phyloP scores from a whole-genome alignment of 2,888 invertebrate genomes.

The Tuta absoluta region DNA sequence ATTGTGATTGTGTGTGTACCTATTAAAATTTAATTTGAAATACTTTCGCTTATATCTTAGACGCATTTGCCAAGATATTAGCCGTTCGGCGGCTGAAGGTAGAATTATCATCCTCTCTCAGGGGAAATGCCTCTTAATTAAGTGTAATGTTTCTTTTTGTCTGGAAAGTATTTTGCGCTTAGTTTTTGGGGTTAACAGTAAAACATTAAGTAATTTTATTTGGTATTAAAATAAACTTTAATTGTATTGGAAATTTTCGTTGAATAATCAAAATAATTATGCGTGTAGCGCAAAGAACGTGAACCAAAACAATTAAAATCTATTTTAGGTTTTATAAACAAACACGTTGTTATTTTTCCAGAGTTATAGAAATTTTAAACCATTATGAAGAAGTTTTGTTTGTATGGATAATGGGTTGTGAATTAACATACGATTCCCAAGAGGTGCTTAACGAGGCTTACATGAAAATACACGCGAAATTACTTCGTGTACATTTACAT shows the following conservation, averaged over 20 bases:
- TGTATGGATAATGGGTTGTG: slow-evolving; percentile 26
- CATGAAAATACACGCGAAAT: slow-evolving; percentile 29
- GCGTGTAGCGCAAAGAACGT: too few species aligned
- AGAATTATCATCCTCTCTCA: slow-evolving; percentile 41
- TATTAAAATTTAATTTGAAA: background rate
- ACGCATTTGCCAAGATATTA: slow-evolving; percentile 44
- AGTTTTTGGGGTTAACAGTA: background rate
- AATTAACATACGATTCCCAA: slow-evolving; percentile 26
- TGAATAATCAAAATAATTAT: too few species aligned
- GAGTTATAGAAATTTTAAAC: background rate
- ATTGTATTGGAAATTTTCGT: too few species aligned
- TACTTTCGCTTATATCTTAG: background rate
- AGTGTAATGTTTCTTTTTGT: slow-evolving; percentile 51
- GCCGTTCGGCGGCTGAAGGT: slow-evolving; percentile 41
- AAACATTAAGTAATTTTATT: background rate
- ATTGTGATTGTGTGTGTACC: background rate
- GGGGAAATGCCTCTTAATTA: slow-evolving; percentile 59
- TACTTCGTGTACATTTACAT: slow-evolving; percentile 23
- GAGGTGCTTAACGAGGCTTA: slow-evolving; percentile 35
- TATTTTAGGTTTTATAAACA: background rate
- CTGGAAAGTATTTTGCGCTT: background rate
- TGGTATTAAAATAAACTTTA: background rate
- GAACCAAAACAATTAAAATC: background rate
- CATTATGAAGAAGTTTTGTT: slow-evolving; percentile 20
- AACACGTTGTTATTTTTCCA: background rate